Evolutionary conservation across 2,113 vertebrate genomes (phyloP).

Genomic region (Rhodinocichla rosea): DNA sequence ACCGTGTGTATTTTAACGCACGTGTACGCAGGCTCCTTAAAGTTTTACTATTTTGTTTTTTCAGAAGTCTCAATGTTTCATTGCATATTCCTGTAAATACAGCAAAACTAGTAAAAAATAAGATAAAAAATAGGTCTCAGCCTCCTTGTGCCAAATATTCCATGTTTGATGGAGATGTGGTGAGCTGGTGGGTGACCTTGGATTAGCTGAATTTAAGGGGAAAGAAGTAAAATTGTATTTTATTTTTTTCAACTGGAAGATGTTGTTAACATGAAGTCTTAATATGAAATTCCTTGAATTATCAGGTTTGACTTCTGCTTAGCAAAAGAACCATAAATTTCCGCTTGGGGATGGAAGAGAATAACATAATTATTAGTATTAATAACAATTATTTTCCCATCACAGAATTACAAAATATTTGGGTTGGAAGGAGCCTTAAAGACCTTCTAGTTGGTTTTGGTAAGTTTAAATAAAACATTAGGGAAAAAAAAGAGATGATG

Average conservation of each 20-base stretch:
- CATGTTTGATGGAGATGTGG: rapidly evolving
- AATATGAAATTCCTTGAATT: neutral
- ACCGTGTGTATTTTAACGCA: rapidly evolving
- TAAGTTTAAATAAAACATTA: neutral
- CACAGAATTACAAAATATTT: neutral
- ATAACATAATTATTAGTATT: neutral
- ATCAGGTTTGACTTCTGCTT: neutral
- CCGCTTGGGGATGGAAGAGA: neutral
- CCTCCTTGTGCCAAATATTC: neutral
- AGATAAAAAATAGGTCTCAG: neutral
- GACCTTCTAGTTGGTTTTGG: neutral
- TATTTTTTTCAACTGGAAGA: neutral
- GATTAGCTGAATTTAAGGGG: neutral
- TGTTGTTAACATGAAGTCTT: neutral
- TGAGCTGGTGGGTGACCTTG: neutral
- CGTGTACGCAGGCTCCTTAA: rapidly evolving
- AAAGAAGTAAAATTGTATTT: neutral
- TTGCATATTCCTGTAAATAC: neutral
- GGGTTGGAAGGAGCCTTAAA: neutral
- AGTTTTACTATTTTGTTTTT: neutral
- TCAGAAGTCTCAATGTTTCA: neutral
- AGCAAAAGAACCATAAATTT: neutral
- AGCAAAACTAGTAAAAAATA: neutral
- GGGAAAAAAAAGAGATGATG: neutral
- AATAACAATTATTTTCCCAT: neutral